phyloP scores from a whole-genome alignment of 1,140 invertebrate genomes.

The Panagrolaimus sp. region DNA sequence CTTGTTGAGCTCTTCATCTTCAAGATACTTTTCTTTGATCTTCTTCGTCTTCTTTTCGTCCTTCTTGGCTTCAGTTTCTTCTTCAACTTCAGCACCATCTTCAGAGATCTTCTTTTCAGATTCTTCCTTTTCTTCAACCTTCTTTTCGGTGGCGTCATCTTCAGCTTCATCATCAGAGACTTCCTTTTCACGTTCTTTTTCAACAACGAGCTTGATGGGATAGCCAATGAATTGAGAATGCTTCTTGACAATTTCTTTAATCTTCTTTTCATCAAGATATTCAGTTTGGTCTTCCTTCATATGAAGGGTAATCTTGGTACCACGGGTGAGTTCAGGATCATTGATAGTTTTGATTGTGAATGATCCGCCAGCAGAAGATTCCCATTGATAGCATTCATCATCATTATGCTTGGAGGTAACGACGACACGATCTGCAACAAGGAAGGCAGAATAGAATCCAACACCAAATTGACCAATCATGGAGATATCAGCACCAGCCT shows the following conservation, averaged over 20 bases:
- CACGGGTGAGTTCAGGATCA: slow-evolving; percentile 73
- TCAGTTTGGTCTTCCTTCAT: slow-evolving; percentile 86
- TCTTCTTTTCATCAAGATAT: slow-evolving; percentile 82
- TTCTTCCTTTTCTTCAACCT: slow-evolving; percentile 68
- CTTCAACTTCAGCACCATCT: slow-evolving; percentile 65
- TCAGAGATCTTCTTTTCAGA: slow-evolving; percentile 62
- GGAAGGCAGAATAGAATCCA: slow-evolving; percentile 93
- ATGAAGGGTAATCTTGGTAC: slow-evolving; percentile 80
- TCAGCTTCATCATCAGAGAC: slow-evolving; percentile 65
- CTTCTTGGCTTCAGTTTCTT: slow-evolving; percentile 73
- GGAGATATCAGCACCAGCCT: slow-evolving; percentile 83
- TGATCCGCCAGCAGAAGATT: slow-evolving; percentile 83
- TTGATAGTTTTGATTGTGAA: slow-evolving; percentile 75
- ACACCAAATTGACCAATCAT: slow-evolving; percentile 98
- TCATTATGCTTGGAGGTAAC: slow-evolving; percentile 92
- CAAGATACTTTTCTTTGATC: slow-evolving; percentile 86
- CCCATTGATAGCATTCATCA: slow-evolving; percentile 85
- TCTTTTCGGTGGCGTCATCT: too few species aligned
- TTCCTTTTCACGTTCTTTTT: slow-evolving; percentile 85
- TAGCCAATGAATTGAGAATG: slow-evolving; percentile 99
- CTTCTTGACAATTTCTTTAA: slow-evolving; percentile 96
- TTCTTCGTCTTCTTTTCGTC: slow-evolving; percentile 88
- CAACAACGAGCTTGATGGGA: slow-evolving; percentile 84
- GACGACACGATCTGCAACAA: slow-evolving; percentile 85
- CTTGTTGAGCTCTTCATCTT: slow-evolving; percentile 97